These are phyloP conservation scores for Euleptes europaea DNA, from an alignment of 2,113 vertebrate species.

Conservation along the genomic window DNA sequence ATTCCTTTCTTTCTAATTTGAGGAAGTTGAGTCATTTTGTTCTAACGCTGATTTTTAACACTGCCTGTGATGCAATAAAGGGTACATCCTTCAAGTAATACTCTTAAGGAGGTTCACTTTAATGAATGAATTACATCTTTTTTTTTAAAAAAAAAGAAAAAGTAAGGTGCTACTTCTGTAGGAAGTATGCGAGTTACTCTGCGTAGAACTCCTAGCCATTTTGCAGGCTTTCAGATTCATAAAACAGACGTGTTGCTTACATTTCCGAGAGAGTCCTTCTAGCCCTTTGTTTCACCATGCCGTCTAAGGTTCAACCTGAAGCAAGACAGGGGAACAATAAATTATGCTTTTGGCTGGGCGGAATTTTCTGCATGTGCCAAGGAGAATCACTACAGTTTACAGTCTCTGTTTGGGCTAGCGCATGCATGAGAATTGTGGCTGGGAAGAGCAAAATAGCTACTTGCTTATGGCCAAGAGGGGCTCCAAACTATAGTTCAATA, in stretches of 20 bases:
- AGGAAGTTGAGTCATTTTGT: conserved; percentile 46
- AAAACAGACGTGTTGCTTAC: not conserved
- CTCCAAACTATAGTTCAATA: not conserved
- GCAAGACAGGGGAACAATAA: not conserved
- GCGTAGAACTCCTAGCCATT: not conserved
- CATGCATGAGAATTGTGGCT: not conserved
- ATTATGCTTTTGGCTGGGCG: not conserved
- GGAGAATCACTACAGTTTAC: not conserved
- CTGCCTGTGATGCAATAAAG: conserved; percentile 30
- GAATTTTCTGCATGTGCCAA: not conserved
- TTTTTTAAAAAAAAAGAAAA: not conserved
- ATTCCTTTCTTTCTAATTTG: conserved; percentile 38
- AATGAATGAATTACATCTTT: conserved; percentile 16
- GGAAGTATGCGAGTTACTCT: not conserved
- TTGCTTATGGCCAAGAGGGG: not conserved
- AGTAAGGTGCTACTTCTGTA: not conserved
- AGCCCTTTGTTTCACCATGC: no score
- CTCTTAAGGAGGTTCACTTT: conserved; percentile 35
- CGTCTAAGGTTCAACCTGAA: not conserved
- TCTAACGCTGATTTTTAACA: conserved; percentile 57
- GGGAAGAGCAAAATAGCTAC: not conserved
- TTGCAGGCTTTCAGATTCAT: not conserved
- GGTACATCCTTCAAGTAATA: conserved; percentile 34
- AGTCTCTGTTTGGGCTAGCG: not conserved
- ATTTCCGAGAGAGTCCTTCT: not conserved